A percentile compares a stretch with the other conserved stretches of the same genome.
phyloP scores from a whole-genome alignment of 1,140 invertebrate genomes.

The Popillia japonica region DNA sequence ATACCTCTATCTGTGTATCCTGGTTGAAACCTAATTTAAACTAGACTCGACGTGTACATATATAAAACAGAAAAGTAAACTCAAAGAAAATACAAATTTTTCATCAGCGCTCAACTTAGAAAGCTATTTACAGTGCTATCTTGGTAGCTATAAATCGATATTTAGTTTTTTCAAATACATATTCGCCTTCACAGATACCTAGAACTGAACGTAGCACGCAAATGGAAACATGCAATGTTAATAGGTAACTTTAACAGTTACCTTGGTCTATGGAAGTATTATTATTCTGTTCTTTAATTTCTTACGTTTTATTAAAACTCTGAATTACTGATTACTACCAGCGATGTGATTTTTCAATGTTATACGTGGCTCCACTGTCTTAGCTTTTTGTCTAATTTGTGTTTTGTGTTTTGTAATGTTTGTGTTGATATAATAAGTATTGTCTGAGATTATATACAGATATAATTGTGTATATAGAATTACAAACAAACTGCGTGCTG shows the following conservation, averaged over 20 bases:
- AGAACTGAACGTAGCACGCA: background rate
- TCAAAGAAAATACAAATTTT: background rate
- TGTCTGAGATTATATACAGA: no score
- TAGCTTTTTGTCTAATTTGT: no score
- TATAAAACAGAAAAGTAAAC: background rate
- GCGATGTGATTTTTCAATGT: no score
- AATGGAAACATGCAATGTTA: background rate
- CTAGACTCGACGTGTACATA: background rate
- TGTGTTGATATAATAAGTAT: no score
- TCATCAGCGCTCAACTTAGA: background rate
- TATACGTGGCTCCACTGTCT: no score
- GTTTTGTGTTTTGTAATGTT: no score
- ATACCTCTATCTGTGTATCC: no score
- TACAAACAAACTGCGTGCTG: no score
- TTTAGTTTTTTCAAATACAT: background rate
- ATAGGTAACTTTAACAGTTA: background rate
- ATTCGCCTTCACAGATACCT: background rate
- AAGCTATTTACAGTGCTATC: conserved; percentile 10
- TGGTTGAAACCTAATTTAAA: background rate
- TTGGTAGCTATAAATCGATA: background rate
- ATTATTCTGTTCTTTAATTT: background rate
- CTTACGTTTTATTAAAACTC: no score
- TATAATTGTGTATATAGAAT: no score
- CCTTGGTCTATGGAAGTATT: no score
- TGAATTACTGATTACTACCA: no score